phyloP scores from a whole-genome alignment of 2,113 vertebrate genomes.

The Corapipo altera region DNA sequence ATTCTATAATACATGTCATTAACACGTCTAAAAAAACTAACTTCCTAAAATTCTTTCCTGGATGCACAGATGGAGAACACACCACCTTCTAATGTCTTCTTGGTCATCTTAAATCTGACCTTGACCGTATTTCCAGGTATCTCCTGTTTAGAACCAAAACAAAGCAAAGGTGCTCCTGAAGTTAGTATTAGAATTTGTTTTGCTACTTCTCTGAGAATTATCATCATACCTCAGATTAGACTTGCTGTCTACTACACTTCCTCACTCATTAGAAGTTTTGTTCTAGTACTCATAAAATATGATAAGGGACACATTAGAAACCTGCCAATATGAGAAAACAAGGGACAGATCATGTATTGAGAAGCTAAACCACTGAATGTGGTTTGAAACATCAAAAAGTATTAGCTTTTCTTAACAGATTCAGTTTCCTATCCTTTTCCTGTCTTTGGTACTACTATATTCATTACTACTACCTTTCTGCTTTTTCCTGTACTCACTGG shows the following conservation, averaged over 20 bases:
- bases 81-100: neutral
- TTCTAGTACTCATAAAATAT: neutral
- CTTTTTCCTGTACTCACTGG: neutral
- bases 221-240: neutral
- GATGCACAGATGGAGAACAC: fast-evolving
- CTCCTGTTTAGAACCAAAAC: neutral
- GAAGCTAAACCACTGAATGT: neutral
- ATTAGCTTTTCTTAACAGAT: neutral
- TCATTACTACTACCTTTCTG: neutral
- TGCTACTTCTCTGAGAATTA: neutral
- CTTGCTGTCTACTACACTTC: neutral
- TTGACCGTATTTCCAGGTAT: neutral
- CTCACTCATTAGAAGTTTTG: neutral
- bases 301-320: neutral
- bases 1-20: neutral
- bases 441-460: neutral
- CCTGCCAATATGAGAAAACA: neutral
- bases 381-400: neutral
- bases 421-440: neutral
- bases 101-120: neutral
- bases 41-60: neutral
- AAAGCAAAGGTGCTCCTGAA: neutral
- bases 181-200: neutral
- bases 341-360: neutral
- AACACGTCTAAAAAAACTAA: neutral